Conservation (phyloP, 2,113 vertebrate genomes). For the Copsychus sechellarum region DNA sequence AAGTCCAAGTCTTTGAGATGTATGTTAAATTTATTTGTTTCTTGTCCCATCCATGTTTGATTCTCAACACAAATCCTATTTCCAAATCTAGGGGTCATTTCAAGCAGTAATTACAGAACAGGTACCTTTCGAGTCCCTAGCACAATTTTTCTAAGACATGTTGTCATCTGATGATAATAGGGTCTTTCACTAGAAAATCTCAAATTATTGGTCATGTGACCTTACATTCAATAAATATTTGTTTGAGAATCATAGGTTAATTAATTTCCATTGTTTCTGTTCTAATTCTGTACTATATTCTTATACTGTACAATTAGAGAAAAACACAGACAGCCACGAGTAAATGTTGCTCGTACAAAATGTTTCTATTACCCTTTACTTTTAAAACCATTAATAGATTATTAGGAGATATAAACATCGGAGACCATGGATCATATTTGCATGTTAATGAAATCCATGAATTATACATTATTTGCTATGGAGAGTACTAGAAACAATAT, state of each 20-base stretch:
- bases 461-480: conserved; percentile 76
- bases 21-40: background rate
- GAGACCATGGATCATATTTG: conserved; percentile 76
- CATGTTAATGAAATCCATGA: conserved; percentile 78
- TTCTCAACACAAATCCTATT: background rate
- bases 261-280: conserved; percentile 40
- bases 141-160: background rate
- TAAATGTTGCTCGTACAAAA: conserved; percentile 63
- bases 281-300: conserved; percentile 10
- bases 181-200: background rate
- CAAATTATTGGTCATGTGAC: background rate
- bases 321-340: conserved; percentile 1
- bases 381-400: conserved; percentile 78
- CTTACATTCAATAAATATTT: conserved; percentile 28
- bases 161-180: background rate
- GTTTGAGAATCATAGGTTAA: conserved; percentile 20
- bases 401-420: conserved; percentile 76
- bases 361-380: conserved; percentile 71
- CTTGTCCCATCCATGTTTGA: background rate
- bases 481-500: conserved; percentile 70
- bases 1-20: background rate
- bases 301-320: conserved; percentile 36
- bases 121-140: background rate
- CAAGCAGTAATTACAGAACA: background rate
- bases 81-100: background rate